Evolutionary conservation across 2,113 vertebrate genomes (phyloP), one percentile per base, ranked within the genome.

Genomic region (Malurus cyaneus): DNA sequence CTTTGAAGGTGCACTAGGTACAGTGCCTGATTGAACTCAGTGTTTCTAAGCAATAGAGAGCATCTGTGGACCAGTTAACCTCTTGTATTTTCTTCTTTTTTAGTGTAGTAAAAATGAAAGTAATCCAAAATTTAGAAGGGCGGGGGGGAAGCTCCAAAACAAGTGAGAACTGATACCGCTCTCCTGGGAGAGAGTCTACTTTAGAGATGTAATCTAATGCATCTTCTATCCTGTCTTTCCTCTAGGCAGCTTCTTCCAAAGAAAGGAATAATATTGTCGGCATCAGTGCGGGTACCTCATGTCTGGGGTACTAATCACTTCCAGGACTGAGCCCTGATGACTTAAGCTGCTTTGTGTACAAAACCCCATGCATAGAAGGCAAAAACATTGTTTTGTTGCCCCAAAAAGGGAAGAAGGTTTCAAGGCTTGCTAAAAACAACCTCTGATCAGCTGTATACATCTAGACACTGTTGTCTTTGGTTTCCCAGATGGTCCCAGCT

Each of bases 401-500:
- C 88, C 76, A 61, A 88, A 86, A 94, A 93, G 60, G 93, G 67
- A 91, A 95, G 54, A 77, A 67, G 41, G 25, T 94, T 94, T 88
- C 80, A 59, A 89, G 29, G 26, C 64, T 94, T 89, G 59, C 81
- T 93, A 89, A 93, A 94, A 96, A 76, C 81, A 89, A 54, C 42
- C 41, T 80, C 80, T 2, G 1, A 89, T 89, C 79, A 89, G 74
- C 60, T 78, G 67, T 83, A 83, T 44, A 29, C 59, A 93, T 77
- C 76, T 64, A 95, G 74, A 91, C 79, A 71, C 46, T 77, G 74
- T 62, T 94, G 89, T 69, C 66, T 93, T 83, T 50, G 66, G 69
- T 81, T 57, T 79, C 86, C 87, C 91, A 89, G 70, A 81, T 87
- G 93, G 89, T 94, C 69, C 57, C 86, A 93, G 94, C 69, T 86